phyloP scores from a whole-genome alignment of 2,113 vertebrate species.

The human region DNA sequence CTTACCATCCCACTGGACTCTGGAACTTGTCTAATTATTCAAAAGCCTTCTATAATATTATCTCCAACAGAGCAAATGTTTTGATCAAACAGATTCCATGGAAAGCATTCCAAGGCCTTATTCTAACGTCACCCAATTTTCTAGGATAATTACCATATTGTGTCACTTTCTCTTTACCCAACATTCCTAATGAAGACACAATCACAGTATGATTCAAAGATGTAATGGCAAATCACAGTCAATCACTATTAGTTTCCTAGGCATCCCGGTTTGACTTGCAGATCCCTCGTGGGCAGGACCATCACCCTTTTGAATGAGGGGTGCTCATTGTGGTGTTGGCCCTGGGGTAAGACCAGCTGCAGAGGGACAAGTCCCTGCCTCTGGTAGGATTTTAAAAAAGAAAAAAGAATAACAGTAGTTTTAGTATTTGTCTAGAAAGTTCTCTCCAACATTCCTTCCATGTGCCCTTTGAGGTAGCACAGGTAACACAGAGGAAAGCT shows the following conservation, averaged over 20 bases:
- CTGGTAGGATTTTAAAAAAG: neutral
- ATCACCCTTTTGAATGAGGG: neutral
- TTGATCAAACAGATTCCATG: slow-evolving; percentile 25
- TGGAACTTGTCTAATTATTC: slow-evolving; percentile 55
- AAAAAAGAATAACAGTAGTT: neutral
- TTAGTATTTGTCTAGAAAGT: neutral
- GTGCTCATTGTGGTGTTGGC: neutral
- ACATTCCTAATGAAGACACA: neutral
- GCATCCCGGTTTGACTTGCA: neutral
- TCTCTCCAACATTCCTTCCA: neutral
- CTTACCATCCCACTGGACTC: neutral
- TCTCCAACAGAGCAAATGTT: slow-evolving; percentile 52
- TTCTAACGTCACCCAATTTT: slow-evolving; percentile 7
- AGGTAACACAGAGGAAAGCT: neutral
- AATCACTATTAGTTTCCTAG: neutral
- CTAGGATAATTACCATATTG: neutral
- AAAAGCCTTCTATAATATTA: slow-evolving; percentile 3
- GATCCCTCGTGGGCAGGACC: neutral
- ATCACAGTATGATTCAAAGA: slow-evolving; percentile 3
- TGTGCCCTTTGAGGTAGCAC: neutral
- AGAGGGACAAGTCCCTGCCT: neutral
- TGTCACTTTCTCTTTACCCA: slow-evolving; percentile 28
- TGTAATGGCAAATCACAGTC: neutral
- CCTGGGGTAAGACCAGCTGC: neutral
- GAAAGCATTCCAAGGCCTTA: slow-evolving; percentile 44